Base-by-base conservation (phyloP, 2,113 vertebrate genomes). In the Actinemys pallida region DNA sequence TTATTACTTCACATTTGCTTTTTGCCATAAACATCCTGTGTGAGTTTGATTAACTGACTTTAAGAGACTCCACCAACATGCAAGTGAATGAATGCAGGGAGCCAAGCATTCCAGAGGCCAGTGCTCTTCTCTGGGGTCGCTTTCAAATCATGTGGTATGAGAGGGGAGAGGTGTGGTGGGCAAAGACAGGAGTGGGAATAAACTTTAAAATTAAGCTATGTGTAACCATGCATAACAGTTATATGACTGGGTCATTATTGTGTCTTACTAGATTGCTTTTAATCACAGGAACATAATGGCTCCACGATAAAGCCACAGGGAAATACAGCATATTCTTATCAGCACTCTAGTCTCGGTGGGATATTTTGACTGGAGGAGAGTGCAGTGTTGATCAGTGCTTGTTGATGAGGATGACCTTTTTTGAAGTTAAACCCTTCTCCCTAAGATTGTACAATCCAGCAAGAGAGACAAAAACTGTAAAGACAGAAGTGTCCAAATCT, bases 301-400 rank as follows among this genome's bases (percentile, higher is more conserved):
- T 95, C 93, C 91, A 94, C 53, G 97, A 98, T 96, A 97, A 97
- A 96, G 94, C 85, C 16, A 13, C 90, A 90, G 94, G 90, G 94
- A 97, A 97, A 87, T 0, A 1, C 90, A 90, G 82, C 91, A 10
- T 92, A 65, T 92, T 95, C 96, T 96, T 95, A 90, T 96, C 95
- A 96, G 92, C 54, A 62, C 83, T 84, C 90, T 76, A 42, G 85
- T 69, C 52, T 93, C 89, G 49, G 81, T 3, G 89, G 78, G 81
- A 88, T 98, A 98, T 98, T 98, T 97, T 98, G 98, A 97, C 98
- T 97, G 86, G 69, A 94, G 65, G 22, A 25, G 59, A 86, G 57
- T 90, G 87, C n/a, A 89, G 93, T 95, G 53, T 52, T 2, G 0
- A 24, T 92, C 88, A 42, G 82, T 45, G 69, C 88, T 90, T 84